Evolutionary conservation across 2,888 invertebrate genomes (phyloP), one percentile per base, ranked within the genome.

Genomic region (Griposia aprilina): DNA sequence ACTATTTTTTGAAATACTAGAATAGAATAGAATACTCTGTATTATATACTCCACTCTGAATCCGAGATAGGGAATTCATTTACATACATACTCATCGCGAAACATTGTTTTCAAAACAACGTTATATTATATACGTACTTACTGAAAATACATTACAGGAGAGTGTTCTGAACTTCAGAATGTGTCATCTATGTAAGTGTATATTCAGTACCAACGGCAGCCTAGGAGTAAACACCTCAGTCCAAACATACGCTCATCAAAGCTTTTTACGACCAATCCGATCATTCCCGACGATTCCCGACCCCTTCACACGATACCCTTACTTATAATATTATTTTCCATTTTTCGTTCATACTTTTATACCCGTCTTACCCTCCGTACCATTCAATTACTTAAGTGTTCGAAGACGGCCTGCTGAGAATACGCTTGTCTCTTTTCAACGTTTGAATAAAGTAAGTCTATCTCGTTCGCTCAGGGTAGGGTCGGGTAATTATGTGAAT

Each of bases 301-400:
- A 92, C 91, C 93, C 93, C 91, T 92, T 91, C 92, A 87, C 92
- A 89, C 92, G 89, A 90, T 90, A 91, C 91, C 89, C 90, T 90
- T 89, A 91, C 92, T 94, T 94, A 93, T 95, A 94, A 94, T 95
- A 94, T 95, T 95, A 95, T 95, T 94, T 94, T 94, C 93, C 91
- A 94, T 94, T 94, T 93, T 94, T 92, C 93, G 92, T 93, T 94
- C 92, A 93, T 93, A 91, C 89, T 92, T 93, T 94, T 92, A 93
- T 93, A 90, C 90, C 92, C 92, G 89, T 94, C 93, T 95, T 93
- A 92, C 93, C 92, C 92, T 88, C 90, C 89, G 93, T 93, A 94
- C 92, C 92, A 93, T 96, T 96, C 96, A 96, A 96, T 96, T 96
- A 97, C 96, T 95, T 96, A 96, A 96, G 96, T 96, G 96, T 94